Conservation (phyloP, 1,140 invertebrate species). For the Aphelenchoides fujianensis region DNA sequence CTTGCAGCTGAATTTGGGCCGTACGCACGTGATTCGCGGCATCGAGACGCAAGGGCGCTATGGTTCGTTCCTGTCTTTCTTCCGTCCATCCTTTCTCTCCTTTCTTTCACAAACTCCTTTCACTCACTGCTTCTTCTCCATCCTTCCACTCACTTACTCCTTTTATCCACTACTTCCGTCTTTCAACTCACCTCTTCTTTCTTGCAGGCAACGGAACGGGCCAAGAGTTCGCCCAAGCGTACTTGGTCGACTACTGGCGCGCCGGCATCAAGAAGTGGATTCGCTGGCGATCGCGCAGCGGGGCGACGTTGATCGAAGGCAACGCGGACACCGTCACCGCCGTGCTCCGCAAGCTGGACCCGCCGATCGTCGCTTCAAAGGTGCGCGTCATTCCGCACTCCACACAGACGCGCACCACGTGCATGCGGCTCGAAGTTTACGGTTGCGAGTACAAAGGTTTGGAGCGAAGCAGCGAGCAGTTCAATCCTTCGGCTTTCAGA, state of each 20-base stretch:
- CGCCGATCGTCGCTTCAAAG: constrained; percentile 74
- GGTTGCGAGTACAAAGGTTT: constrained; percentile 52
- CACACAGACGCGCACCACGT: constrained; percentile 76
- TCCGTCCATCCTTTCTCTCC: no score
- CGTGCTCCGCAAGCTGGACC: constrained; percentile 73
- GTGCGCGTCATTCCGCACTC: constrained; percentile 79
- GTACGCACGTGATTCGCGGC: constrained; percentile 75
- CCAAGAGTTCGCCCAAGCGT: constrained; percentile 83
- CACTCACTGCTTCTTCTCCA: no score
- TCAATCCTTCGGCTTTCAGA: constrained; percentile 32
- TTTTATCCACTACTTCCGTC: no score
- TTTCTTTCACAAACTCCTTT: no score
- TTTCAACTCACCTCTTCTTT: no score
- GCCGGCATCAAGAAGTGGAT: constrained; percentile 67
- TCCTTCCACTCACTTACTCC: no score
- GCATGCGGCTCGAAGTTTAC: constrained; percentile 77
- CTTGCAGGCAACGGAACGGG: constrained; percentile 87
- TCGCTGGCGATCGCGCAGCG: constrained; percentile 71
- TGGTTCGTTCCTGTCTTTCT: no score
- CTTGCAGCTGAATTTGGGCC: constrained; percentile 78
- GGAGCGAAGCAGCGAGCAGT: constrained; percentile 15
- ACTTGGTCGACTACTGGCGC: constrained; percentile 85
- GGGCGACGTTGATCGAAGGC: constrained; percentile 70
- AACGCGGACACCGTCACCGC: constrained; percentile 79
- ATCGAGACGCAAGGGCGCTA: constrained; percentile 82